These are phyloP conservation scores for Drosophila nigromelanica DNA, from an alignment of 1,140 invertebrate species.

Conservation along the genomic window DNA sequence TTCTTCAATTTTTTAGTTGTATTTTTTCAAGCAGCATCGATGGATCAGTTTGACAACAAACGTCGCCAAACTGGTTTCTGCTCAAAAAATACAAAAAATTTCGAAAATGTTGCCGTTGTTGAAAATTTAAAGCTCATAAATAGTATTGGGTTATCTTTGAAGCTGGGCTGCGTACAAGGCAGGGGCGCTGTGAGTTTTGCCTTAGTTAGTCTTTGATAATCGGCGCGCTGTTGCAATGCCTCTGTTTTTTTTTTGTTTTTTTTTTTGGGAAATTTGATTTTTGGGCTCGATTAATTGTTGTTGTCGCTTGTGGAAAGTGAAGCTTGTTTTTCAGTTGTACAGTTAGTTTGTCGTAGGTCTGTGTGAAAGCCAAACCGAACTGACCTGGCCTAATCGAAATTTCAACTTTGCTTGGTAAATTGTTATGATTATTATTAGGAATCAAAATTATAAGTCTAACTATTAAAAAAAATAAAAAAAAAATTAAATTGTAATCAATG, in stretches of 20 bases:
- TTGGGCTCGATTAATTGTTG: conserved; percentile 30
- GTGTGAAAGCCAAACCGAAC: conserved; percentile 46
- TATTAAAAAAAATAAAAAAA: too few species aligned
- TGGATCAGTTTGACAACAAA: conserved; percentile 76
- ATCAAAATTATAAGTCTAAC: too few species aligned
- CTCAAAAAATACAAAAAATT: conserved; percentile 50
- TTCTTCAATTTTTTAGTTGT: not conserved
- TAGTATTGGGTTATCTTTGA: conserved; percentile 50
- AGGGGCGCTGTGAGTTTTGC: not conserved
- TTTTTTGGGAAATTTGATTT: conserved; percentile 20
- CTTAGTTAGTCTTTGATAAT: conserved; percentile 48
- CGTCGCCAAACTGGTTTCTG: conserved; percentile 70
- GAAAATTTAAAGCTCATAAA: conserved; percentile 74
- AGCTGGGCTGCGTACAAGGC: conserved; percentile 5
- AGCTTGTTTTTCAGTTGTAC: conserved; percentile 40
- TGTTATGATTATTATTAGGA: too few species aligned
- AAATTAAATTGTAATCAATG: too few species aligned
- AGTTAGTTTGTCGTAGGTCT: conserved; percentile 76
- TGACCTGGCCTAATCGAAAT: conserved; percentile 51
- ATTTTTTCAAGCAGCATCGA: conserved; percentile 37
- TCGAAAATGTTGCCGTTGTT: conserved; percentile 68
- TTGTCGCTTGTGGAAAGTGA: conserved; percentile 58
- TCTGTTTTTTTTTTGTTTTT: not conserved
- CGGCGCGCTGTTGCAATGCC: conserved; percentile 60
- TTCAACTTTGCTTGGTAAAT: not conserved